These are phyloP conservation scores for Vimba vimba DNA, from an alignment of 2,113 vertebrate species.

Conservation along the genomic window DNA sequence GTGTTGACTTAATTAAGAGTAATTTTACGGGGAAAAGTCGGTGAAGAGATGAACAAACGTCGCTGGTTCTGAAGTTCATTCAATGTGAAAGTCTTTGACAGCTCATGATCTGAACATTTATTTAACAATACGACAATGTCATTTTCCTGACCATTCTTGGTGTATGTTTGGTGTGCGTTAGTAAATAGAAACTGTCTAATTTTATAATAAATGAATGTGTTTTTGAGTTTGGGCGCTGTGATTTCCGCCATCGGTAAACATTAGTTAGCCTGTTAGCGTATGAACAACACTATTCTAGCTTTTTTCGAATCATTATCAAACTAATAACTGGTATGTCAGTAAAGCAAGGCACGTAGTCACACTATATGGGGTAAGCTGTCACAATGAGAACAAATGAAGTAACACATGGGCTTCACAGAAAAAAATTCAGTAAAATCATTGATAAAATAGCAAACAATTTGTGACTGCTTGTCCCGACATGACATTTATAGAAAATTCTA, in stretches of 20 bases:
- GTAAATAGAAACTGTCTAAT: not conserved
- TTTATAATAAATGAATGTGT: not conserved
- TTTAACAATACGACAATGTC: not conserved
- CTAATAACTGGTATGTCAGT: not conserved
- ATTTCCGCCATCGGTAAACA: slow-evolving; percentile 37
- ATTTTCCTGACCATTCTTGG: not conserved
- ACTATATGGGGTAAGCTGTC: not conserved
- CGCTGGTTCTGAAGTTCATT: not conserved
- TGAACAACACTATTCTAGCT: not conserved
- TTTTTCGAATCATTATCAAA: not conserved
- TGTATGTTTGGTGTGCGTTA: not conserved
- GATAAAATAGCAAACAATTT: too few relatives aligned
- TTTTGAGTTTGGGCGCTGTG: not conserved
- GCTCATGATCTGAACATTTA: not conserved
- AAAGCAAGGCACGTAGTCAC: not conserved
- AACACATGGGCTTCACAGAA: not conserved
- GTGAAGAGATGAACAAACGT: not conserved
- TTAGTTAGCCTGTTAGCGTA: not conserved
- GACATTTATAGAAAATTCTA: not conserved
- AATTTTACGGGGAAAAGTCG: not conserved
- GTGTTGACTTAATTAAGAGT: not conserved
- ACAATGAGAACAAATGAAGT: not conserved
- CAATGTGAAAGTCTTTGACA: not conserved
- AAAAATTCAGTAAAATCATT: not conserved
- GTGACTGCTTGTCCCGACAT: not conserved